Conservation (phyloP, 2,888 invertebrate species). For the Leucoptera coffeella region DNA sequence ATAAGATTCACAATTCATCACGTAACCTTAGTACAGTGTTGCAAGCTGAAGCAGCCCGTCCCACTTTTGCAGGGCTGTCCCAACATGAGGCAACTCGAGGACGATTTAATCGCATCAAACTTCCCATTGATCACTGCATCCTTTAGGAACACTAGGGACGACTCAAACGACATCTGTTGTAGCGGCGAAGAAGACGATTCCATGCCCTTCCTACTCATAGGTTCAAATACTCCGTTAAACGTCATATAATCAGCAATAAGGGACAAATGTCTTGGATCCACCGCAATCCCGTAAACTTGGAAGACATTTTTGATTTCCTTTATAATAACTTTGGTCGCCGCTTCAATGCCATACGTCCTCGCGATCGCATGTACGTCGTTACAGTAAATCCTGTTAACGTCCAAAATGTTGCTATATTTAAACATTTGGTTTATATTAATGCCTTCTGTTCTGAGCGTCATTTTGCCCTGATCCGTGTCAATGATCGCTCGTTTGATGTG, state of each 20-base stretch:
- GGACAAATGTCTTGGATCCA: constrained; percentile 88
- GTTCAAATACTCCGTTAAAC: constrained; percentile 80
- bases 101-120: constrained; percentile 70
- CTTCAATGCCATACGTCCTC: constrained; percentile 91
- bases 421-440: constrained; percentile 90
- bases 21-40: too few species aligned
- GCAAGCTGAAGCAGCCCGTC: constrained; percentile 67
- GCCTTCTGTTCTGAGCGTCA: constrained; percentile 88
- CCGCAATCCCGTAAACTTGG: constrained; percentile 92
- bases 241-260: constrained; percentile 98
- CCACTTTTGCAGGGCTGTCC: constrained; percentile 79
- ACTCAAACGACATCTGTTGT: constrained; percentile 98
- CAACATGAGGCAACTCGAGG: constrained; percentile 81
- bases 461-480: constrained; percentile 56
- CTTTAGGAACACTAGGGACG: constrained; percentile 78
- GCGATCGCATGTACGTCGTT: constrained; percentile 94
- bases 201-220: constrained; percentile 89
- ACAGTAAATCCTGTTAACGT: constrained; percentile 78
- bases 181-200: constrained; percentile 86
- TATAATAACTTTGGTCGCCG: constrained; percentile 83
- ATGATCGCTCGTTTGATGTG: constrained; percentile 82
- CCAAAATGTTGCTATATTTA: constrained; percentile 68
- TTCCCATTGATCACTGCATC: constrained; percentile 68
- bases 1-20: too few species aligned
- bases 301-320: constrained; percentile 96